Evolutionary conservation across 2,113 vertebrate species (phyloP).

Genomic region (Blennius ocellaris): DNA sequence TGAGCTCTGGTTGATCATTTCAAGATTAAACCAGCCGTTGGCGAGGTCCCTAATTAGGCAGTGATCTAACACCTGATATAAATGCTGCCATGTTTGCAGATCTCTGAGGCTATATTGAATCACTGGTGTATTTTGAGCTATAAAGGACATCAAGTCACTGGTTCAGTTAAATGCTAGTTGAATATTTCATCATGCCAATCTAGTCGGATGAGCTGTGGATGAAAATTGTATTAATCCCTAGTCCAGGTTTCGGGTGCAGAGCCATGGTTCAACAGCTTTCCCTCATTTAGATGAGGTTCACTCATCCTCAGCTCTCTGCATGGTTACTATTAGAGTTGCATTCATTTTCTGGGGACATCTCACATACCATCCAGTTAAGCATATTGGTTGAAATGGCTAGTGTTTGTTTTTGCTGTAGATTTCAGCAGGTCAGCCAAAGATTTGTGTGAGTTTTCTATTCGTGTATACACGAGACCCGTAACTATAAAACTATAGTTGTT

Average conservation of each 20-base stretch:
- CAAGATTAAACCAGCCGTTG: no score
- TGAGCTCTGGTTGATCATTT: neutral
- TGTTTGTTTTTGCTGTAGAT: neutral
- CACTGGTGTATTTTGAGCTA: no score
- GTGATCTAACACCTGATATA: neutral
- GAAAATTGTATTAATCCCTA: neutral
- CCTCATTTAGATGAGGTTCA: neutral
- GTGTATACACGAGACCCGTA: no score
- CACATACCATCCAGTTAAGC: neutral
- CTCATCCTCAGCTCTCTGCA: neutral
- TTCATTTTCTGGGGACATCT: neutral
- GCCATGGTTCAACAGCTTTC: neutral
- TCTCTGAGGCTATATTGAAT: no score
- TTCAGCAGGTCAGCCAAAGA: neutral
- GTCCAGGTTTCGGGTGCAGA: neutral
- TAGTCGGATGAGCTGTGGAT: neutral
- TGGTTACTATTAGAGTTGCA: slow-evolving; percentile 7
- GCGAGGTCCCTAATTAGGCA: no score
- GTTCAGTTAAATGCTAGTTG: no score
- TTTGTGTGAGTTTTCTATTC: no score
- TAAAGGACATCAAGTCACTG: no score
- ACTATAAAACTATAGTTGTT: no score
- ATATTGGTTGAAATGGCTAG: neutral
- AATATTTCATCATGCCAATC: no score
- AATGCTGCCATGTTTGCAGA: neutral